Base-by-base conservation (phyloP, 2,888 invertebrate species). In the Myopa tessellatipennis region DNA sequence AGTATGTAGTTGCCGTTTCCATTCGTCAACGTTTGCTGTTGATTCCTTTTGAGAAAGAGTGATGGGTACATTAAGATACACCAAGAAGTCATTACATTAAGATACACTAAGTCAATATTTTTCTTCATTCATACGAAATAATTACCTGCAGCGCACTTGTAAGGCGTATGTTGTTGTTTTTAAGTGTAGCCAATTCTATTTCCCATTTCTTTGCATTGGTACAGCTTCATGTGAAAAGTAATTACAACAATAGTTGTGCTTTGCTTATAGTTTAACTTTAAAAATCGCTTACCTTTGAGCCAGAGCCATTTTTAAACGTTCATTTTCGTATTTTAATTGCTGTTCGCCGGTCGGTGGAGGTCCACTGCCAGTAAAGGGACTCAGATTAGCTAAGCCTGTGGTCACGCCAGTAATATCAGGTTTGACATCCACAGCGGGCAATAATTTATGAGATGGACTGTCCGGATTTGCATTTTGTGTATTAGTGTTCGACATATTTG, bases 191-290 rank as follows among this genome's bases (percentile, higher is more conserved):
- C 83, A 99, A 91, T 90, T 99, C 98, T 63, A 98, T 95, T 91
- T 98, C 98, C 98, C 98, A 98, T 89, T 98, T 98, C 90, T 98
- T 98, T 12, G 98, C 98, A 90, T 98, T 98, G 61, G 98, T 96
- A 71, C 98, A 98, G 90, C 98, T 97, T 90, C 68, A 89, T 88
- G 83, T 77, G 73, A 34, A 71, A 74, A 69, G 40, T 1, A 55
- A 52, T 18, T 7, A 69, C 4, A 69, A 50, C 12, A 61, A 63
- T 4, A 34, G n/a, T 18, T 34, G 4, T 26, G 10, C 1, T 14
- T 7, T 8, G 16, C 12, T 10, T 60, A 45, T 14, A 38, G 26
- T 38, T 50, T 14, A 18, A 0, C 4, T 71, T 68, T 12, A 65
- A 14, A 34, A 1, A 73, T 6, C 12, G 61, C 60, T 88, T 84